Evolutionary conservation across 1,140 invertebrate genomes (phyloP).

Genomic region (Zeugodacus cucurbitae): DNA sequence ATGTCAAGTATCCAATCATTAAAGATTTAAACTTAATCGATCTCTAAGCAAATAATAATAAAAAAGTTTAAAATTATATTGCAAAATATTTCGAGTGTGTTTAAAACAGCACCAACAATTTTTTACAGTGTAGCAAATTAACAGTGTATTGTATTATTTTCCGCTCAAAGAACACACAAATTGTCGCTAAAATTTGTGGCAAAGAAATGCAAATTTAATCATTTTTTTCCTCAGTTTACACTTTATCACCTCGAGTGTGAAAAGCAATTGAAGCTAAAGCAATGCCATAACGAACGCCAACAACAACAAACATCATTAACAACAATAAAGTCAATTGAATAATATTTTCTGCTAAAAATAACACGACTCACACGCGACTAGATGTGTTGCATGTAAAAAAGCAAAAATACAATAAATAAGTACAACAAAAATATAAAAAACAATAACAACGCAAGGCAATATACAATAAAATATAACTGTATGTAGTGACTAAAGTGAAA

Average conservation of each 20-base stretch:
- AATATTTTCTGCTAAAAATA: not conserved
- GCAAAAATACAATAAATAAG: not conserved
- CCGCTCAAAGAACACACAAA: constrained; percentile 8
- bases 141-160: not conserved
- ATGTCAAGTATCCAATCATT: too few relatives aligned
- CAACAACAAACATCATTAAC: not conserved
- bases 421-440: not conserved
- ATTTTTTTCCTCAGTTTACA: not conserved
- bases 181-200: not conserved
- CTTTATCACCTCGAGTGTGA: not conserved
- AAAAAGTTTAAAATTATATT: too few relatives aligned
- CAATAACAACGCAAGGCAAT: not conserved
- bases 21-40: too few relatives aligned
- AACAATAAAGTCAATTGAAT: not conserved
- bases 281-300: not conserved
- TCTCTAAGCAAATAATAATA: too few relatives aligned
- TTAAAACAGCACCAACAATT: not conserved
- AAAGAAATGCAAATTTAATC: constrained; percentile 24
- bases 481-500: not conserved
- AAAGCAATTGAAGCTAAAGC: constrained; percentile 13
- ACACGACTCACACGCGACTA: not conserved
- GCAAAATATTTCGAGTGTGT: too few relatives aligned
- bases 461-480: not conserved
- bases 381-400: not conserved
- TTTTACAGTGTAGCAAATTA: not conserved